phyloP scores from a whole-genome alignment of 53 echinoderm and acorn worm genomes.

The Luidia sarsii region DNA sequence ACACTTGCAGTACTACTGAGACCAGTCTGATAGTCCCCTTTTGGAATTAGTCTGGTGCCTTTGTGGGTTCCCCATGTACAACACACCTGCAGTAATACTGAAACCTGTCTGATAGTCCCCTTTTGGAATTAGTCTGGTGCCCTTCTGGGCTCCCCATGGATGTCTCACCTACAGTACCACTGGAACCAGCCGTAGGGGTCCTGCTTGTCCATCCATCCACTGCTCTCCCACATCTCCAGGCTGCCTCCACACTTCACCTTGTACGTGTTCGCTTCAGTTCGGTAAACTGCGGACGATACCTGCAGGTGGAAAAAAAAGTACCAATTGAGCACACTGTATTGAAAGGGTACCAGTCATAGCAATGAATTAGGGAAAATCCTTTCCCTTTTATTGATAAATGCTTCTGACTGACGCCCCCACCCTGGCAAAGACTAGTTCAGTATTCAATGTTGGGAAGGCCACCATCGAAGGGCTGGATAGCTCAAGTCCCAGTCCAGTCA shows the following conservation, averaged over 20 bases:
- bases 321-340: no score
- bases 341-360: no score
- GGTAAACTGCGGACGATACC: conserved; percentile 78
- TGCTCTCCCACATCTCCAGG: conserved; percentile 92
- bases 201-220: conserved; percentile 87
- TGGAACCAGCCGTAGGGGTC: conserved; percentile 95
- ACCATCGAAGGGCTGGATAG: no score
- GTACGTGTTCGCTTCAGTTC: conserved; percentile 74
- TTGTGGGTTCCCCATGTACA: neutral
- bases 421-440: no score
- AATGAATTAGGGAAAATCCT: no score
- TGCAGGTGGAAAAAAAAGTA: no score
- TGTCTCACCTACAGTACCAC: conserved; percentile 57
- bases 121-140: neutral
- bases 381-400: no score
- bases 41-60: neutral
- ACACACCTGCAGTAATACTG: conserved; percentile 59
- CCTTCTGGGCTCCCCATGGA: neutral
- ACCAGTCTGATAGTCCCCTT: neutral
- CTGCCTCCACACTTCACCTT: conserved; percentile 93
- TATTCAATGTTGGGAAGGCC: neutral
- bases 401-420: no score
- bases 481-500: no score
- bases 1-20: neutral
- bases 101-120: conserved; percentile 93